Evolutionary conservation across 2,797 vertebrate species (phyloP).

Genomic region (Carcharodon carcharias): DNA sequence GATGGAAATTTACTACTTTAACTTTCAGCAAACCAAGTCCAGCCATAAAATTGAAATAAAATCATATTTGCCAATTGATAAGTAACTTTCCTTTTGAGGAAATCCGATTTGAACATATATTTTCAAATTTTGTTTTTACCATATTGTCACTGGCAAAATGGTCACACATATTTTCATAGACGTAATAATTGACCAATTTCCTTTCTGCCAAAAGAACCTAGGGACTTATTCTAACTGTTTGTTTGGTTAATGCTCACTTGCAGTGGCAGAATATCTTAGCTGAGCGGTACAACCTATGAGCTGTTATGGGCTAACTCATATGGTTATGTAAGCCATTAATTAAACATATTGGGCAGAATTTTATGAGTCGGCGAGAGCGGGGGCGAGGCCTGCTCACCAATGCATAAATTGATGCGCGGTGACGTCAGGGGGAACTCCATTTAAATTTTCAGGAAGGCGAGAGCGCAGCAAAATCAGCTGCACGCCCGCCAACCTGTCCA

Average conservation of each 20-base stretch:
- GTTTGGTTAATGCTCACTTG: background rate
- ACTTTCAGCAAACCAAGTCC: background rate
- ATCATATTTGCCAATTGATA: background rate
- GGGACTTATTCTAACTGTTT: background rate
- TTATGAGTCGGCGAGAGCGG: too few relatives aligned
- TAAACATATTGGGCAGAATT: background rate
- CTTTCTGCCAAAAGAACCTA: background rate
- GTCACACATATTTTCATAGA: background rate
- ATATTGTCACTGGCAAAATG: background rate
- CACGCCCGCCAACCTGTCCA: too few relatives aligned
- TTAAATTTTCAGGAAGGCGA: too few relatives aligned
- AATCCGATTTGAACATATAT: background rate
- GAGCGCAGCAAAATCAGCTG: too few relatives aligned
- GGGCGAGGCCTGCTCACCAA: too few relatives aligned
- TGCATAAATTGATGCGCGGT: too few relatives aligned
- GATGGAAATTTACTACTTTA: background rate
- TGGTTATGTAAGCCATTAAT: background rate
- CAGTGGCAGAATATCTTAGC: background rate
- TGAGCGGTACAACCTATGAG: background rate
- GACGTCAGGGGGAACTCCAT: too few relatives aligned
- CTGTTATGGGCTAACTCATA: background rate
- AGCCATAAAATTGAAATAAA: background rate
- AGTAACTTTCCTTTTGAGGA: background rate
- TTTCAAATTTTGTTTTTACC: background rate
- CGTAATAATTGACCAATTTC: background rate